Evolutionary conservation across 2,113 vertebrate genomes (phyloP), one percentile per base, ranked within the genome.

Genomic region (Cariama cristata): DNA sequence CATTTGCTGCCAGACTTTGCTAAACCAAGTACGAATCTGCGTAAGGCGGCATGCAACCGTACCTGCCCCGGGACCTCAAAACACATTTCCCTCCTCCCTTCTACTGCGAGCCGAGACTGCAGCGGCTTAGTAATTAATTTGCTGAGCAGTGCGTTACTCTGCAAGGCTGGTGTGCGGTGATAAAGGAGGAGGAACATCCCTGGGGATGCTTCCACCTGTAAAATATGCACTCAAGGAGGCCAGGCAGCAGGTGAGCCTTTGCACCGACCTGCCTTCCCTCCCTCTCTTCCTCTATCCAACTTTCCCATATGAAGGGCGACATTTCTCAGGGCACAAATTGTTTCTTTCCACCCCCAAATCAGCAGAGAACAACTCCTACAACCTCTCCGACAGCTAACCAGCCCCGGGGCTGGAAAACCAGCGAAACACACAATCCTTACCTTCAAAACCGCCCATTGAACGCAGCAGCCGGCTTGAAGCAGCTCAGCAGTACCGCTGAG

Each of bases 361-460:
- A 12, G 59, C 0, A 0, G 42, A 19, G 71, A 80, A 42, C 11
- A 45, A 20, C 18, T 76, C 35, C 42, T 12, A 8, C 42, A 42
- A 7, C n/a, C 35, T 27, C 44, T 30, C 60, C 2, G 8, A 6
- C 18, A 66, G 18, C 45, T 60, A 12, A 26, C 13, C 38, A 92
- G 28, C 52, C 8, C 45, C 6, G 4, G 22, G 28, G 28, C 21
- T 44, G 68, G 28, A 30, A 85, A 6, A 27, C 2, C 32, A 38
- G 38, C 8, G 5, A 55, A 69, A 11, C 6, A 2, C 3, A 0
- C 0, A 0, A 9, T 52, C 52, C 77, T 83, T 77, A 93, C 88
- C 90, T 84, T 59, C 9, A 4, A 3, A 50, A 1, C 24, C 0
- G 74, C 0, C 1, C 1, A 8, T 2, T 9, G 74, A 10, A 35